Conservation (phyloP, 2,113 vertebrate genomes). For the Irena cyanogastra region DNA sequence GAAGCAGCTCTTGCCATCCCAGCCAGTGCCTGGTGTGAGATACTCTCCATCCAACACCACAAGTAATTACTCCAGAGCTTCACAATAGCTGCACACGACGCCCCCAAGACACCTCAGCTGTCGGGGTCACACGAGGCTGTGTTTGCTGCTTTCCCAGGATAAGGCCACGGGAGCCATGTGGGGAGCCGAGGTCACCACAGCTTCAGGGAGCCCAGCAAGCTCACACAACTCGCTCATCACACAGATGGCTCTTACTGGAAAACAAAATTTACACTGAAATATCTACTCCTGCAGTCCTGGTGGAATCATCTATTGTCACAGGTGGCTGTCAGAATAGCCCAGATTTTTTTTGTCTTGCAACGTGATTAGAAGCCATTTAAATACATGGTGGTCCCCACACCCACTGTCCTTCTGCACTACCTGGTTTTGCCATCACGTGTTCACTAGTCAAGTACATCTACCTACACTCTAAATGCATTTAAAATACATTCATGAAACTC, state of each 20-base stretch:
- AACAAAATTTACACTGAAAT: background rate
- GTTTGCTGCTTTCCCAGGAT: background rate
- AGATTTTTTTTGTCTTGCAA: background rate
- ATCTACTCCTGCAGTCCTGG: background rate
- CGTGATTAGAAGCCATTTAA: background rate
- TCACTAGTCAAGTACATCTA: background rate
- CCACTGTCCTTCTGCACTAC: background rate
- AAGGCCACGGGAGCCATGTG: fast-evolving
- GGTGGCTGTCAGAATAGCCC: background rate
- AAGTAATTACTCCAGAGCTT: background rate
- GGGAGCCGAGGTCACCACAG: background rate
- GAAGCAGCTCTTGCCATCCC: background rate
- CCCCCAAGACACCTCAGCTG: background rate
- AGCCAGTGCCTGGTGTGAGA: background rate
- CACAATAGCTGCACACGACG: background rate
- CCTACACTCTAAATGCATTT: background rate
- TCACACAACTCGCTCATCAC: background rate
- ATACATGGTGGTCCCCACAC: fast-evolving
- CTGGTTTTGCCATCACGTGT: fast-evolving
- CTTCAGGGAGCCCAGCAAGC: background rate
- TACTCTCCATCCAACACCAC: background rate
- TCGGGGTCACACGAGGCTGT: background rate
- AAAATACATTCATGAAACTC: background rate
- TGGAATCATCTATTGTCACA: background rate
- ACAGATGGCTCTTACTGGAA: background rate